phyloP scores from a whole-genome alignment of 2,797 vertebrate genomes.

The Threskiornis aethiopicus region DNA sequence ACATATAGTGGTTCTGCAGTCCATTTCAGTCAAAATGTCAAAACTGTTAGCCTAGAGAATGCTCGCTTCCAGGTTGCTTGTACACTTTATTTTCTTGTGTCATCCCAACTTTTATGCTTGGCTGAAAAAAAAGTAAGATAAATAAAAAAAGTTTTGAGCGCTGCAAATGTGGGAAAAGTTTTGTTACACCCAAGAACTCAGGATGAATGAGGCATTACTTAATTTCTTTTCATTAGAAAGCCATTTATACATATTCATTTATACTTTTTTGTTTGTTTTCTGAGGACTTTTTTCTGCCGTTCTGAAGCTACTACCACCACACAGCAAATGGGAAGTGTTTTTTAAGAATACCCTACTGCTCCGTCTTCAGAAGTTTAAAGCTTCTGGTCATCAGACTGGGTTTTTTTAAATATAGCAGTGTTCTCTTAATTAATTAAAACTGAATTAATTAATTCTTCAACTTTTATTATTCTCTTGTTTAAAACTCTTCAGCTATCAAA shows the following conservation, averaged over 20 bases:
- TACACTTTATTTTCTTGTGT: not conserved
- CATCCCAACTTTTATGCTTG: not conserved
- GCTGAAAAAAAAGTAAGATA: not conserved
- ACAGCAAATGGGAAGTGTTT: not conserved
- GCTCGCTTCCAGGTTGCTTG: not conserved
- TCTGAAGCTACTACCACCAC: not conserved
- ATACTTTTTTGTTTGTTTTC: not conserved
- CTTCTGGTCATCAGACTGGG: not conserved
- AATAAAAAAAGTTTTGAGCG: not conserved
- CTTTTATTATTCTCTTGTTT: not conserved
- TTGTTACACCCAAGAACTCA: not conserved
- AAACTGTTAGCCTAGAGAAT: not conserved
- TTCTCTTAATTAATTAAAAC: not conserved
- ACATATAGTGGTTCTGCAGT: not conserved
- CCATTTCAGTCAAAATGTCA: not conserved
- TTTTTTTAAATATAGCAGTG: rapidly evolving
- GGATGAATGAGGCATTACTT: not conserved
- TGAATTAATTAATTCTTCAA: not conserved
- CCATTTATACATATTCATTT: not conserved
- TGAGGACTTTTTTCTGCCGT: not conserved
- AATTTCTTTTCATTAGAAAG: not conserved
- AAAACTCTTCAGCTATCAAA: not conserved
- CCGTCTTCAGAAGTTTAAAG: not conserved
- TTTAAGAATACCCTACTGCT: not conserved
- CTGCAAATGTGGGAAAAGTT: not conserved